phyloP scores from a whole-genome alignment of 2,113 vertebrate genomes.

The Pholis gunnellus region DNA sequence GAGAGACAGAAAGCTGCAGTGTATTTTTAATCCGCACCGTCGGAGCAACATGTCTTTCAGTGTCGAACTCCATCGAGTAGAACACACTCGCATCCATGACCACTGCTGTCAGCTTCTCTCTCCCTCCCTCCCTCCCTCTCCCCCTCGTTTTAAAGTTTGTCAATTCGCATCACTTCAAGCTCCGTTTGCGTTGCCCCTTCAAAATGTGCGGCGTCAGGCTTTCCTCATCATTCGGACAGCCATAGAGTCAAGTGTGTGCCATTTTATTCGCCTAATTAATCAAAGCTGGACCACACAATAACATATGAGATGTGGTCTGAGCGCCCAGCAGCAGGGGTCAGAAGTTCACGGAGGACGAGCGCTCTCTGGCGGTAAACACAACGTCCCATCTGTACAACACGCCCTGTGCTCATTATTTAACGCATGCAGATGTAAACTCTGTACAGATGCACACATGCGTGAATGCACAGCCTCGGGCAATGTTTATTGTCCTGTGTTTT shows the following conservation, averaged over 20 bases:
- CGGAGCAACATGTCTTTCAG: constrained; percentile 1
- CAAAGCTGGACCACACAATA: constrained; percentile 49
- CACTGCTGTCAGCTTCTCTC: constrained; percentile 35
- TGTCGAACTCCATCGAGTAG: constrained; percentile 15
- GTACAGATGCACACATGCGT: constrained; percentile 24
- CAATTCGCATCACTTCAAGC: constrained; percentile 46
- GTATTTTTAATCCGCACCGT: constrained; percentile 13
- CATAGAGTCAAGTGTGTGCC: constrained; percentile 40
- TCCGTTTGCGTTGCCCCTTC: background rate
- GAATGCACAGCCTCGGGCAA: constrained; percentile 23
- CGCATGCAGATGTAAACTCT: constrained; percentile 20
- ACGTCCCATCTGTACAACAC: constrained; percentile 10
- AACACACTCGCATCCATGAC: constrained; percentile 33
- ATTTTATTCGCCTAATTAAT: constrained; percentile 58
- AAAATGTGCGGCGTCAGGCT: background rate
- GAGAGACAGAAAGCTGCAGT: constrained; percentile 11
- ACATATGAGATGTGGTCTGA: constrained; percentile 39
- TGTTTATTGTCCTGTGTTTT: constrained; percentile 46
- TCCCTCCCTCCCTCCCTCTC: background rate
- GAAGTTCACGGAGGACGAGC: constrained; percentile 65
- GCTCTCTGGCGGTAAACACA: constrained; percentile 44
- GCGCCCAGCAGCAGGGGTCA: constrained; percentile 65
- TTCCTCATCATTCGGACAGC: constrained; percentile 8
- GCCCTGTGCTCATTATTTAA: constrained; percentile 31
- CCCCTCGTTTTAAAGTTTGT: constrained; percentile 44